phyloP scores from a whole-genome alignment of 30 jellyfish, hydroid and myxozoan genomes.

The Hydractinia echinata region DNA sequence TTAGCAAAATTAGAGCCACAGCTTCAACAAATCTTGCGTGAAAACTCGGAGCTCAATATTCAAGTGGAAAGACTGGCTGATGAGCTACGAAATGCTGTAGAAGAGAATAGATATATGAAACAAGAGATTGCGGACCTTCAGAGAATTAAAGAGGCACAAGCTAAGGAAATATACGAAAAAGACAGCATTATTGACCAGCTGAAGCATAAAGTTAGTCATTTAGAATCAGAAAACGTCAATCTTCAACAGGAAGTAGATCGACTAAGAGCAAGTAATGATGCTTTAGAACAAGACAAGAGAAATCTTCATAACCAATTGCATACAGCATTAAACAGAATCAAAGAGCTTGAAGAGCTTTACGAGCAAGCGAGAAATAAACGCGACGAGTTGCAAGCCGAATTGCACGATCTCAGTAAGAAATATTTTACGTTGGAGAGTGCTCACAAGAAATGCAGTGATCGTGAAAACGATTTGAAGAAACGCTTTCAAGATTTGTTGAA shows the following conservation, averaged over 20 bases:
- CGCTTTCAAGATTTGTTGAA: conserved; percentile 61
- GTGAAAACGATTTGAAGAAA: conserved; percentile 67
- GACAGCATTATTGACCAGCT: conserved; percentile 75
- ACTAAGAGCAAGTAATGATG: conserved; percentile 53
- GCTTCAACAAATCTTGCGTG: conserved; percentile 71
- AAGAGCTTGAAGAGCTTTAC: conserved; percentile 85
- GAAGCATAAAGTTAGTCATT: conserved; percentile 47
- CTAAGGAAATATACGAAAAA: conserved; percentile 73
- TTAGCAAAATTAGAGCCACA: conserved; percentile 95
- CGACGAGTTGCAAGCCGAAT: conserved; percentile 79
- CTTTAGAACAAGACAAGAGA: conserved; percentile 86
- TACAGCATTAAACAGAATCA: conserved; percentile 67
- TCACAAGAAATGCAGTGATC: conserved; percentile 76
- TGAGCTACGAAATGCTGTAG: conserved; percentile 74
- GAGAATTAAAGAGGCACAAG: conserved; percentile 44
- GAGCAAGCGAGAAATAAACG: conserved; percentile 75
- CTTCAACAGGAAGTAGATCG: conserved; percentile 85
- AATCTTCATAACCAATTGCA: conserved; percentile 56
- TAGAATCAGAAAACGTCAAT: conserved; percentile 60
- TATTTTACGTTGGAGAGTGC: conserved; percentile 80
- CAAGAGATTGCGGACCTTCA: conserved; percentile 50
- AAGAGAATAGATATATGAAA: conserved; percentile 58
- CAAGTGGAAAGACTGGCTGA: conserved; percentile 77
- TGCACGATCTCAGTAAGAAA: conserved; percentile 72
- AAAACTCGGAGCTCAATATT: conserved; percentile 69